These are phyloP conservation scores for Gallinago paraguaiae DNA, from an alignment of 2,113 vertebrate genomes.

Conservation along the genomic window DNA sequence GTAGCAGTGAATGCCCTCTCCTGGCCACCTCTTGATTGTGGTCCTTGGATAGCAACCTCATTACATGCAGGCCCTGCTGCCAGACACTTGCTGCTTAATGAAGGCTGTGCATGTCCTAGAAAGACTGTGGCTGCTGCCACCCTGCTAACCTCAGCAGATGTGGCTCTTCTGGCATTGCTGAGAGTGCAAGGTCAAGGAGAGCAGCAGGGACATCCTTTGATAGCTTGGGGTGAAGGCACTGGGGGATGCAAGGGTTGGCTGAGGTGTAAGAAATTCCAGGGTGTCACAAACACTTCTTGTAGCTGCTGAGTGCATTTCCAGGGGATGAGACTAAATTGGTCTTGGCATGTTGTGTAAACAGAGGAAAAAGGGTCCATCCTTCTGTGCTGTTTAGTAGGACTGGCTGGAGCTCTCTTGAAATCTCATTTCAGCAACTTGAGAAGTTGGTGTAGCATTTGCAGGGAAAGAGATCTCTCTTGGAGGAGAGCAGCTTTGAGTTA, in stretches of 20 bases:
- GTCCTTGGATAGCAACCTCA: background rate
- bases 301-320: background rate
- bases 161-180: background rate
- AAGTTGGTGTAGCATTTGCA: background rate
- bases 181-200: background rate
- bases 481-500: background rate
- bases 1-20: background rate
- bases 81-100: constrained; percentile 5
- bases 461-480: background rate
- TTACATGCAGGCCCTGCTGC: constrained; percentile 1
- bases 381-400: background rate
- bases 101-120: background rate
- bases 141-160: background rate
- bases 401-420: background rate
- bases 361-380: background rate
- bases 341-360: background rate
- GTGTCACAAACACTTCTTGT: background rate
- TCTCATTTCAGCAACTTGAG: background rate
- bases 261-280: background rate
- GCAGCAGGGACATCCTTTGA: background rate
- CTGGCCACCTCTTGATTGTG: background rate
- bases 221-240: background rate
- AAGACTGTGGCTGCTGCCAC: background rate
- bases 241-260: background rate
- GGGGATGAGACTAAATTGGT: background rate